These are phyloP conservation scores for Drosophila chauvacae DNA, from an alignment of 1,140 invertebrate species.

Conservation along the genomic window DNA sequence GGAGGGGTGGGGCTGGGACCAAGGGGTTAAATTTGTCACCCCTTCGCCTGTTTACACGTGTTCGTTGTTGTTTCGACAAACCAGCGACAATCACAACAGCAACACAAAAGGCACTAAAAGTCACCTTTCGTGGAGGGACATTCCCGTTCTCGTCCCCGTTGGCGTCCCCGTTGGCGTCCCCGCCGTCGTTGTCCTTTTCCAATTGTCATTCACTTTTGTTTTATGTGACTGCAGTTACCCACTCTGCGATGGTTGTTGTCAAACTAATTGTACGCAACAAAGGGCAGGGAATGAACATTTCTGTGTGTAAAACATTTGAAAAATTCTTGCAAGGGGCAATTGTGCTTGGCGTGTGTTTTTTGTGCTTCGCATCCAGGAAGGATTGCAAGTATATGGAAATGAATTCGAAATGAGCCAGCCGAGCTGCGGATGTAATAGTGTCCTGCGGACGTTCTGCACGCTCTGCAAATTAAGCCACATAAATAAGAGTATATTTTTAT, in stretches of 20 bases:
- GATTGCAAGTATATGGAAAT: conserved; percentile 54
- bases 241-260: conserved; percentile 44
- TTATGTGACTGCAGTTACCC: conserved; percentile 70
- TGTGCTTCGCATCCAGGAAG: conserved; percentile 17
- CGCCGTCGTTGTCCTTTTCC: conserved; percentile 61
- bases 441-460: conserved; percentile 64
- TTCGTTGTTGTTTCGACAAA: conserved; percentile 55
- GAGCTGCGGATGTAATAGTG: conserved; percentile 22
- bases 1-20: background rate
- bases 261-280: conserved; percentile 82
- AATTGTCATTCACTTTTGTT: conserved; percentile 79
- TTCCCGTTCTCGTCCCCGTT: conserved; percentile 9
- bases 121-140: conserved; percentile 71
- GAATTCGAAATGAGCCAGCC: conserved; percentile 55
- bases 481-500: conserved; percentile 81
- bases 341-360: conserved; percentile 54
- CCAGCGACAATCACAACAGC: conserved; percentile 75
- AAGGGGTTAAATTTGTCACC: conserved; percentile 29
- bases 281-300: conserved; percentile 59
- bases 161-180: no score
- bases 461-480: conserved; percentile 77
- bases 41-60: conserved; percentile 39
- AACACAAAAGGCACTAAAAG: conserved; percentile 76
- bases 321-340: conserved; percentile 77
- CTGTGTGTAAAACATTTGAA: conserved; percentile 76